These are phyloP conservation scores for Monochamus saltuarius DNA, from an alignment of 1,140 invertebrate species.

Conservation along the genomic window DNA sequence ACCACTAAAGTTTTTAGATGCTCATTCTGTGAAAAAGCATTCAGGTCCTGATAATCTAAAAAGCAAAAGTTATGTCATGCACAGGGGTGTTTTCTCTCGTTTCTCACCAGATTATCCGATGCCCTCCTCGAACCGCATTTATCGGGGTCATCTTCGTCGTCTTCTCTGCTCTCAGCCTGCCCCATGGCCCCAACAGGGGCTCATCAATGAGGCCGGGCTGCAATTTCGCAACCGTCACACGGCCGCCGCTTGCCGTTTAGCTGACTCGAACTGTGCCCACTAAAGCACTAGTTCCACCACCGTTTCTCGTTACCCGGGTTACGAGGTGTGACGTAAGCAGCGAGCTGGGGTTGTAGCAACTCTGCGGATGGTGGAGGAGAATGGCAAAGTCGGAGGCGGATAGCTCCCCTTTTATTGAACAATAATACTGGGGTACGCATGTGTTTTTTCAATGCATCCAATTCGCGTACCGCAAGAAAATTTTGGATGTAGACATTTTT, in stretches of 20 bases:
- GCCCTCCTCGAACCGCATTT: slow-evolving; percentile 43
- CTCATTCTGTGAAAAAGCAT: no score
- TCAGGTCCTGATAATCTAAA: no score
- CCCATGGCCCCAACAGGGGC: slow-evolving; percentile 47
- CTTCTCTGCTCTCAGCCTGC: slow-evolving; percentile 47
- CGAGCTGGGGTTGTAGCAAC: not conserved
- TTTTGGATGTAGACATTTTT: no score
- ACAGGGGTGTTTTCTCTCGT: not conserved
- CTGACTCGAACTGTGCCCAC: not conserved
- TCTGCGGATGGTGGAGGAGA: not conserved
- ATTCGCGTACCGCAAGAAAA: no score
- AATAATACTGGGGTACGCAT: no score
- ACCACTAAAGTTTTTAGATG: no score
- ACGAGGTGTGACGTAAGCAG: not conserved
- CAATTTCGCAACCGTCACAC: slow-evolving; percentile 9
- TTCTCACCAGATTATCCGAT: slow-evolving; percentile 42
- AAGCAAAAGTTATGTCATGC: not conserved
- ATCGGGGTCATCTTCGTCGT: slow-evolving; percentile 48
- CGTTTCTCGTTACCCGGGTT: slow-evolving; percentile 1
- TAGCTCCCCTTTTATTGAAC: not conserved
- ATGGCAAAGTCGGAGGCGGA: not conserved
- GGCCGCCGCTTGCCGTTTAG: slow-evolving; percentile 7
- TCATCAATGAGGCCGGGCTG: slow-evolving; percentile 33
- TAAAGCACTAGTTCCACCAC: not conserved
- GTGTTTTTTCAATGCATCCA: no score